Conservation (phyloP, 2,888 invertebrate genomes). For the Meteorus cinctellus region DNA sequence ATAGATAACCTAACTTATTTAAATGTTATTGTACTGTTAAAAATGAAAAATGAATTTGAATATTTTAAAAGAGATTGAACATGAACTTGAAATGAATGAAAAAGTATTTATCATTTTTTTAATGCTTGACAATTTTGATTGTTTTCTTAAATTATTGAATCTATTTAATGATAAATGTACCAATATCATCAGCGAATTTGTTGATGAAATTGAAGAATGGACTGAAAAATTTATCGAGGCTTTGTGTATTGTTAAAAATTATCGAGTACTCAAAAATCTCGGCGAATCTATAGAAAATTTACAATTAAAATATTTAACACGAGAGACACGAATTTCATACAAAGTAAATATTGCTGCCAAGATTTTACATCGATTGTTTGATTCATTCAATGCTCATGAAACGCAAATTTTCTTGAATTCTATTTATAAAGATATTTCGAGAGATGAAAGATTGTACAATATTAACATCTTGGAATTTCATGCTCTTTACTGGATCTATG, state of each 20-base stretch:
- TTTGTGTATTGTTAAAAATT: conserved; percentile 28
- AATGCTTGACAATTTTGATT: conserved; percentile 17
- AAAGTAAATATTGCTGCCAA: conserved; percentile 32
- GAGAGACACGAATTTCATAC: neutral
- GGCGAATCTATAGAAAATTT: conserved; percentile 26
- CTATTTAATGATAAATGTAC: neutral
- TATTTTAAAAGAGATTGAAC: conserved; percentile 22
- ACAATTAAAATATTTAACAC: conserved; percentile 18
- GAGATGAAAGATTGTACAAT: neutral
- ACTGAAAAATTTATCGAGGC: conserved; percentile 37
- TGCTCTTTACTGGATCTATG: conserved; percentile 32
- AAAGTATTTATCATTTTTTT: conserved; percentile 38
- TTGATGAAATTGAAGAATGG: conserved; percentile 29
- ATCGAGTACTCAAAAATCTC: conserved; percentile 1
- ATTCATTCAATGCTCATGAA: neutral
- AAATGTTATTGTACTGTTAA: neutral
- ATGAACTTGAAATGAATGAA: conserved; percentile 20
- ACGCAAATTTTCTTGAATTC: neutral
- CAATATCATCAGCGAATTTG: conserved; percentile 13
- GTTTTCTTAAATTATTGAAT: neutral
- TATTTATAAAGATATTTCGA: conserved; percentile 31
- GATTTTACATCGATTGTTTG: conserved; percentile 33
- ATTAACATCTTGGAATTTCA: conserved; percentile 26
- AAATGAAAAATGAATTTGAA: neutral
- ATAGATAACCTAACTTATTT: too few species aligned